These are phyloP conservation scores for Hiodon alosoides DNA, from an alignment of 2,113 vertebrate species.

Conservation along the genomic window DNA sequence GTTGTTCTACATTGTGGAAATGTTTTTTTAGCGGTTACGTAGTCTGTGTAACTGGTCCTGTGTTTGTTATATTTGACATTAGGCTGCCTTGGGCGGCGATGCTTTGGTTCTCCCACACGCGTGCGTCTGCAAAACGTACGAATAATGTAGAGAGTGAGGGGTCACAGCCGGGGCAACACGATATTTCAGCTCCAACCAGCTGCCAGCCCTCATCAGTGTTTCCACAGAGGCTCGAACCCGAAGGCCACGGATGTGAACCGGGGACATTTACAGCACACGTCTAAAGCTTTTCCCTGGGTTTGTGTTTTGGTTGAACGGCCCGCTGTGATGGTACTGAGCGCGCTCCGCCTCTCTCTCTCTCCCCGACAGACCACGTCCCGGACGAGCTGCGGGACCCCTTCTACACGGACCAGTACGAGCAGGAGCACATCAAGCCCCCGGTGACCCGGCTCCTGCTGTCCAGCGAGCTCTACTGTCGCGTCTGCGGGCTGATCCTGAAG, in stretches of 20 bases:
- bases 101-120: too few species aligned
- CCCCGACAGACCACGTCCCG: slow-evolving; percentile 76
- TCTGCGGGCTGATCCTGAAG: slow-evolving; percentile 82
- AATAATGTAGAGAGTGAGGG: too few species aligned
- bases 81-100: too few species aligned
- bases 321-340: too few species aligned
- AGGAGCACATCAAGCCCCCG: slow-evolving; percentile 91
- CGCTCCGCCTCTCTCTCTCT: neutral
- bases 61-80: too few species aligned
- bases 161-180: too few species aligned
- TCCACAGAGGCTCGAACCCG: neutral
- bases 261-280: neutral
- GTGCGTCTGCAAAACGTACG: too few species aligned
- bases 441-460: slow-evolving; percentile 82
- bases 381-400: slow-evolving; percentile 86
- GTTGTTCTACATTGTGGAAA: too few species aligned
- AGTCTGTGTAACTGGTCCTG: too few species aligned
- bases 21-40: too few species aligned
- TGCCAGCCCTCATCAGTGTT: neutral
- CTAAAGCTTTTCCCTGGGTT: neutral
- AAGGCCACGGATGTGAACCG: neutral
- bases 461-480: slow-evolving; percentile 83
- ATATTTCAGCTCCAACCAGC: neutral
- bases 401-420: slow-evolving; percentile 91
- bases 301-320: too few species aligned